A percentile compares a stretch with the other conserved stretches of the same genome.
These are phyloP conservation scores for Melipona bicolor DNA, from an alignment of 2,888 invertebrate genomes.

Conservation along the genomic window DNA sequence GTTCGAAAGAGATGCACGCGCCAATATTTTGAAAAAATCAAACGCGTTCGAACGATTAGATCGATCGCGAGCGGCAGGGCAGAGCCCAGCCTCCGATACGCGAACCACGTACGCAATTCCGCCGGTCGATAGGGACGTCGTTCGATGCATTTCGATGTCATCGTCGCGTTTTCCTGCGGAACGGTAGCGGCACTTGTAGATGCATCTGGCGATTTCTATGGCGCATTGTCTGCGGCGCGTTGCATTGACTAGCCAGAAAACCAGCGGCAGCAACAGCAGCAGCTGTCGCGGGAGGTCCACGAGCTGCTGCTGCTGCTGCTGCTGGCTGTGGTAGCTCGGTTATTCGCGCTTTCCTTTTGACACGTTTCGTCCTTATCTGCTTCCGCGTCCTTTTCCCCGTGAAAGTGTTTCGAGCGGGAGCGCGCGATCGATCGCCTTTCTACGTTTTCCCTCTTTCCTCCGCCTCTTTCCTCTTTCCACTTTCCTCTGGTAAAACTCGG, in stretches of 20 bases:
- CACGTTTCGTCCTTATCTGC: conserved; percentile 46
- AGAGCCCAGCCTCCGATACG: conserved; percentile 23
- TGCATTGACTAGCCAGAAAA: conserved; percentile 54
- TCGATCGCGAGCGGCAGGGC: conserved; percentile 7
- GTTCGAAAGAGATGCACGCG: background rate
- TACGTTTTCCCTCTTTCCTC: background rate
- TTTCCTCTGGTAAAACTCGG: background rate
- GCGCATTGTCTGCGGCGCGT: conserved; percentile 57
- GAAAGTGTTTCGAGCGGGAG: conserved; percentile 38
- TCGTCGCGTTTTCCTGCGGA: conserved; percentile 44
- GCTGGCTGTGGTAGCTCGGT: background rate
- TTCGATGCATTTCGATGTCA: conserved; percentile 56
- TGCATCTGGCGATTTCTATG: conserved; percentile 65
- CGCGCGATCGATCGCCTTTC: background rate
- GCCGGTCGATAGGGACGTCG: conserved; percentile 9
- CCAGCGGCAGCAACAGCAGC: background rate
- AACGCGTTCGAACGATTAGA: conserved; percentile 5
- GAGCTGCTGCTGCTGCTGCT: background rate
- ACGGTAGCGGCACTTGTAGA: conserved; percentile 28
- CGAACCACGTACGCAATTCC: conserved; percentile 32
- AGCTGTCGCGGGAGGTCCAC: conserved; percentile 21
- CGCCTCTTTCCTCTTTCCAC: background rate
- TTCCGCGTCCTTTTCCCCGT: conserved; percentile 12
- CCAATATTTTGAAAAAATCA: background rate
- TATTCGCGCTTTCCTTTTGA: conserved; percentile 41